Evolutionary conservation across 2,797 vertebrate genomes (phyloP), one percentile per base, ranked within the genome.

Genomic region (Enteromius anoplus): DNA sequence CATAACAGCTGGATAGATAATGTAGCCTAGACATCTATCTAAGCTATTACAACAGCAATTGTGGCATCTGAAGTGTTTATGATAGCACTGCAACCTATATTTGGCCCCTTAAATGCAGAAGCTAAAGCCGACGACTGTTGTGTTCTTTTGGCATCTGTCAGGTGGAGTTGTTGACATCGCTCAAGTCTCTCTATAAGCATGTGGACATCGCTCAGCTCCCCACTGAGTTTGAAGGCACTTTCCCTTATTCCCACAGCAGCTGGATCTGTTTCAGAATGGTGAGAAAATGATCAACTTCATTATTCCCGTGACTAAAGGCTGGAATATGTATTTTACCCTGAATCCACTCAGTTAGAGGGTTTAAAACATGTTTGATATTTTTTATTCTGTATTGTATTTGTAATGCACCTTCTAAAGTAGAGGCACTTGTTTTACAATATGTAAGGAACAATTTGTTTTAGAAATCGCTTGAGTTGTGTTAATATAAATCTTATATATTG

Each of bases 221-320:
- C 14, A 65, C 72, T 0, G 93, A 96, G n/a, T 91, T 97, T 4
- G 95, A 96, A 34, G 98, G 98, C 40, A 91, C 91, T 32, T 94
- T 97, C 81, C 92, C 88, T 4, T 99, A 97, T 85, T 95, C 93
- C 78, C 97, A 98, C 87, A 92, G 83, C 88, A 93, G 92, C 91
- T 99, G 98, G 98, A 40, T 98, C 47, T 88, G 87, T 88, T 99
- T 98, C 92, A 95, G 96, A 90, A 93, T 87, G 93, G 98, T 98
- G 72, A 92, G 94, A 78, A 62, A 64, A 40, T 71, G 7, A 69
- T 53, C 6, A 78, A 29, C 42, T n/a, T 14, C 1, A 2, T 51
- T 3, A 47, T 42, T 29, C 34, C 8, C 23, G 11, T n/a, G 8
- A 26, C 4, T 23, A 6, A 29, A 77, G n/a, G 55, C n/a, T 42